Base-by-base conservation (phyloP, 2,797 vertebrate species). In the Clarias fuscus region DNA sequence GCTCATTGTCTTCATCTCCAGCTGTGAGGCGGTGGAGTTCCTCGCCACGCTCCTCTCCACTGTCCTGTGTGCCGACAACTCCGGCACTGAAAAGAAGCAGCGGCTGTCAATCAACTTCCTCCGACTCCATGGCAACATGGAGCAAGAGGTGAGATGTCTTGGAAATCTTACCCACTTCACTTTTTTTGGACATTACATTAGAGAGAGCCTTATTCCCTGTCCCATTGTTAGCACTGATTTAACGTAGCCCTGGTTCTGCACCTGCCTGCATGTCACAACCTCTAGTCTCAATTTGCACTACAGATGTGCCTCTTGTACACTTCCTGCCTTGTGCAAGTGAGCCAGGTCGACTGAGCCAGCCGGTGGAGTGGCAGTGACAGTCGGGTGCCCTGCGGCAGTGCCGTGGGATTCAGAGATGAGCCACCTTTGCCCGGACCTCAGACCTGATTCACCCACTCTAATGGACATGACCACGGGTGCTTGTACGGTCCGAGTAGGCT, bases 121-220 rank as follows among this genome's bases (percentile, higher is more conserved):
- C 11, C 96, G 95, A 87, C 96, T 99, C 90, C 98, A 99, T 0
- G 98, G 98, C 17, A 94, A 93, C 94, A 96, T 99, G 98, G 95
- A 95, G 20, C 98, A 99, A 91, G 96, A 97, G 96, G 98, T 99
- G 86, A 94, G 94, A 27, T 0, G 0, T 10, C 7, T 14, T 43
- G 53, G 18, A 61, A 62, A 62, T 43, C 13, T 67, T 53, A 22
- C 13, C 7, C 24, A 70, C 37, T 17, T 70, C 22, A 53, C 53
- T 77, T 24, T 7, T 7, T 59, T 43, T 11, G 56, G 20, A n/a
- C 11, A 6, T 14, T 8, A 43, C 18, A 59, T 17, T 20, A 59
- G 18, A 17, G 24, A 17, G 27, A 2, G 53, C 15, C 27, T 30
- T 58, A 58, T 58, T 77, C 53, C 17, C 4, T 10, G 58, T 2